Evolutionary conservation across 2,797 vertebrate genomes (phyloP).

Genomic region (Esox masquinongy): DNA sequence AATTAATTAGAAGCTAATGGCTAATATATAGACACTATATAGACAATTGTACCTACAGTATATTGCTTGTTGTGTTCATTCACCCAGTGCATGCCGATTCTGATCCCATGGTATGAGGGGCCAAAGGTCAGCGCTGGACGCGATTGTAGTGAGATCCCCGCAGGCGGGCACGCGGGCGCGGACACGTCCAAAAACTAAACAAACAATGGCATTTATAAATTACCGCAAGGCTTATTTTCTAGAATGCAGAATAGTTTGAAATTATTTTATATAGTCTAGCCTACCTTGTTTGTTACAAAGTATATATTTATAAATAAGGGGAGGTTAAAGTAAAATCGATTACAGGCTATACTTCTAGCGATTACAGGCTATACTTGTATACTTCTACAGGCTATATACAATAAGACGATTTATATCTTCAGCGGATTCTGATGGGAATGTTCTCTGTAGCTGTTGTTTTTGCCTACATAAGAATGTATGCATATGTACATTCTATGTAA

Average conservation of each 20-base stretch:
- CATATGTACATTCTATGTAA: background rate
- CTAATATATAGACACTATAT: background rate
- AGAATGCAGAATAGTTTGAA: constrained; percentile 26
- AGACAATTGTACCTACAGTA: background rate
- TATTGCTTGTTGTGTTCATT: constrained; percentile 33
- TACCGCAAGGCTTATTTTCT: constrained; percentile 43
- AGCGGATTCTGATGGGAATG: background rate
- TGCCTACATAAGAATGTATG: background rate
- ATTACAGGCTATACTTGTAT: background rate
- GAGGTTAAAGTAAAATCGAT: background rate
- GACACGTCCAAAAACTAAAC: constrained; percentile 1
- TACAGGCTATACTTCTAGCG: background rate
- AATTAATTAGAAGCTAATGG: background rate
- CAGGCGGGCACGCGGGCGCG: constrained; percentile 10
- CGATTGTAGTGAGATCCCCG: constrained; percentile 58
- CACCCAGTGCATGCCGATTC: constrained; percentile 47
- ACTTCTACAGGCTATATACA: no score
- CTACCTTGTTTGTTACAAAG: background rate
- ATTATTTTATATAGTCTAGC: background rate
- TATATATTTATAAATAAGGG: background rate
- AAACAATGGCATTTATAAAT: constrained; percentile 16
- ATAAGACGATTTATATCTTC: background rate
- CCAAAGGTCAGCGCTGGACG: constrained; percentile 70
- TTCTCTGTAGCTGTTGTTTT: background rate
- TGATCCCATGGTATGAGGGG: constrained; percentile 72